Conservation (phyloP, 2,113 vertebrate species). For the Coptodon bakossiorum region DNA sequence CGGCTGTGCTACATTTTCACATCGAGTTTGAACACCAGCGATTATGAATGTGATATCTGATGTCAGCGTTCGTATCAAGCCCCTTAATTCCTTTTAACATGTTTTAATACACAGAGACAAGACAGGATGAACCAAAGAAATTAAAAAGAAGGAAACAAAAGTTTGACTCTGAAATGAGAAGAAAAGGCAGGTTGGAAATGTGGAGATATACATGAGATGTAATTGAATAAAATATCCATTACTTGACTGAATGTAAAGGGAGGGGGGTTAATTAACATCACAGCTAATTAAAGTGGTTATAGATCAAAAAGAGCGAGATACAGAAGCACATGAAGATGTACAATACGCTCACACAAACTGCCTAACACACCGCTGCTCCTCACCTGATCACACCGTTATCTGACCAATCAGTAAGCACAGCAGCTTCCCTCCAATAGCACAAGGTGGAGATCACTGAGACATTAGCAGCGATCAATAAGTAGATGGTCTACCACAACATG, state of each 20-base stretch:
- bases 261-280: conserved; percentile 57
- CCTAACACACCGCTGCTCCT: not conserved
- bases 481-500: conserved; percentile 41
- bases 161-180: conserved; percentile 12
- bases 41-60: not conserved
- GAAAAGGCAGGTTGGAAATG: not conserved
- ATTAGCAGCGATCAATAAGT: conserved; percentile 66
- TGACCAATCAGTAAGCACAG: conserved; percentile 1
- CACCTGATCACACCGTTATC: not conserved
- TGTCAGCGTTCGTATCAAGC: not conserved
- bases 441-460: conserved; percentile 57
- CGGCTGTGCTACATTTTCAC: not conserved
- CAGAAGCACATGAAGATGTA: not conserved
- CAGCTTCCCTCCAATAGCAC: conserved; percentile 8
- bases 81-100: not conserved
- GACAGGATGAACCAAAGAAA: not conserved
- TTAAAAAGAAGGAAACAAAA: not conserved
- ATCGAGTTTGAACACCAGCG: not conserved
- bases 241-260: conserved; percentile 34
- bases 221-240: conserved; percentile 49
- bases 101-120: conserved; percentile 20
- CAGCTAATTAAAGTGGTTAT: conserved; percentile 61
- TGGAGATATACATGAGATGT: conserved; percentile 4
- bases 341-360: not conserved
- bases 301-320: conserved; percentile 43